Evolutionary conservation across 2,888 invertebrate species (phyloP).

Genomic region (Augochlorella aurata): DNA sequence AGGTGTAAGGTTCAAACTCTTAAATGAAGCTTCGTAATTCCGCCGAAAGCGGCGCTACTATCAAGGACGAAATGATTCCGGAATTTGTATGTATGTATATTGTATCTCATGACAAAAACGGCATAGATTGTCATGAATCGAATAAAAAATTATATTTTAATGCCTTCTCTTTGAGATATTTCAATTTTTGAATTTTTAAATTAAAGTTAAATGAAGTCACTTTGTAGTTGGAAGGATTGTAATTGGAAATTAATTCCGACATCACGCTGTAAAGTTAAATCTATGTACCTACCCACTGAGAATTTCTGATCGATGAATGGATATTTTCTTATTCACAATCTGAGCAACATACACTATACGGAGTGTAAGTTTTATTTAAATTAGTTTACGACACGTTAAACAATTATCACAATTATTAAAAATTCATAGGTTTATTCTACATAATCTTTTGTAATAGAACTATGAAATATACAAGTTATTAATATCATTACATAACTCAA

Average conservation of each 20-base stretch:
- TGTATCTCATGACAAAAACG: too few relatives aligned
- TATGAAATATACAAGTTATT: slow-evolving; percentile 3
- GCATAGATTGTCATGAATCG: too few relatives aligned
- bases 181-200: not conserved
- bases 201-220: not conserved
- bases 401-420: not conserved
- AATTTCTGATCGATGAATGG: not conserved
- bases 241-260: not conserved
- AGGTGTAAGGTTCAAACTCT: too few relatives aligned
- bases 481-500: not conserved
- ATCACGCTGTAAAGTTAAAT: not conserved
- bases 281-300: not conserved
- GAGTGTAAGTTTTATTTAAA: not conserved
- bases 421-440: not conserved
- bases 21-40: too few relatives aligned
- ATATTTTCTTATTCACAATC: not conserved
- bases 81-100: too few relatives aligned
- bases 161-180: not conserved
- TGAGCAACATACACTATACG: not conserved
- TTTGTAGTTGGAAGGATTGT: not conserved
- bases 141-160: not conserved
- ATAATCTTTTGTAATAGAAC: not conserved
- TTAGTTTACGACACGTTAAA: not conserved
- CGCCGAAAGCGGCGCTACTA: too few relatives aligned
- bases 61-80: too few relatives aligned